These are phyloP conservation scores for Callinectes sapidus DNA, from an alignment of 2,888 invertebrate species.

Conservation along the genomic window DNA sequence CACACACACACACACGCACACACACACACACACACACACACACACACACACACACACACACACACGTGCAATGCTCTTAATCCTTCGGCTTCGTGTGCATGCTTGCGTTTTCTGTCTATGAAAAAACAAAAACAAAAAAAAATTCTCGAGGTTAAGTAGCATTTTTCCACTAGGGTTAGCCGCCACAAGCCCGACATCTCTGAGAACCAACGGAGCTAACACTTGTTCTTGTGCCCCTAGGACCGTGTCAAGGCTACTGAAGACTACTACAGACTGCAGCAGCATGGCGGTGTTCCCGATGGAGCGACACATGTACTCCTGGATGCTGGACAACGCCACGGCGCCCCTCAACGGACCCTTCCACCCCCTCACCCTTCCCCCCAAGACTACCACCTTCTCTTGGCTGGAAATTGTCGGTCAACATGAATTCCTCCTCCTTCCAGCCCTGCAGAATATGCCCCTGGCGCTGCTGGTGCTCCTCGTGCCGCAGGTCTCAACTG, in stretches of 20 bases:
- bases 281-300: slow-evolving; percentile 42
- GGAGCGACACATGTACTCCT: slow-evolving; percentile 46
- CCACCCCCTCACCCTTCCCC: background rate
- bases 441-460: slow-evolving; percentile 32
- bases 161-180: background rate
- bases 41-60: background rate
- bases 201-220: background rate
- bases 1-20: slow-evolving; percentile 18
- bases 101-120: background rate
- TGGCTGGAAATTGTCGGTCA: background rate
- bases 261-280: background rate
- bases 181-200: background rate
- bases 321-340: slow-evolving; percentile 39
- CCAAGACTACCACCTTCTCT: background rate
- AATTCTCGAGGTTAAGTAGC: background rate
- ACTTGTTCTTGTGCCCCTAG: background rate
- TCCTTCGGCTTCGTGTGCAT: background rate
- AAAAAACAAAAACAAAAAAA: background rate
- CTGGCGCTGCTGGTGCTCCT: slow-evolving; percentile 44
- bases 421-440: background rate
- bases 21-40: slow-evolving; percentile 48
- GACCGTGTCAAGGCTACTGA: background rate
- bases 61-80: background rate
- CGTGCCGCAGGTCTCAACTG: background rate
- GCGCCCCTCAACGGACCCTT: slow-evolving; percentile 23